Evolutionary conservation across 1,140 invertebrate genomes (phyloP).

Genomic region (Zaprionus inermis): DNA sequence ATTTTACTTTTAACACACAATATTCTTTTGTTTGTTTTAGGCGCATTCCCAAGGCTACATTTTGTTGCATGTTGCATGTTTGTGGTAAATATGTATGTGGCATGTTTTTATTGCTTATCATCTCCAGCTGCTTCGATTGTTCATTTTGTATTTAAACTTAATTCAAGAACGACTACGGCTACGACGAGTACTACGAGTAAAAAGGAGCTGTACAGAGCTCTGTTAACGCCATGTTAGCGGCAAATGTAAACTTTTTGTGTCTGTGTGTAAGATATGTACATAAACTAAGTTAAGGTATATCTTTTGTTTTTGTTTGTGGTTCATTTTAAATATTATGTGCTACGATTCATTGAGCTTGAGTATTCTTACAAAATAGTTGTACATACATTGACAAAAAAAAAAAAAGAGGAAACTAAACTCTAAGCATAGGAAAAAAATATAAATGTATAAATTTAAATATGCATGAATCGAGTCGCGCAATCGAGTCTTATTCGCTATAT

Average conservation of each 20-base stretch:
- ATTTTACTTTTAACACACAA: constrained; percentile 30
- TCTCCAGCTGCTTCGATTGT: background rate
- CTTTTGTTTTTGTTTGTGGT: constrained; percentile 9
- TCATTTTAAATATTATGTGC: constrained; percentile 18
- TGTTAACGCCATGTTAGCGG: constrained; percentile 7
- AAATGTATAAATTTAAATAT: background rate
- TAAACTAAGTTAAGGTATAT: constrained; percentile 21
- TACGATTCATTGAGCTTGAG: constrained; percentile 37
- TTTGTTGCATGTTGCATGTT: constrained; percentile 24
- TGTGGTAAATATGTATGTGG: constrained; percentile 16
- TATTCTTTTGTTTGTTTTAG: constrained; percentile 16
- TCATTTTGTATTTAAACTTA: background rate
- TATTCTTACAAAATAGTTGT: constrained; percentile 42
- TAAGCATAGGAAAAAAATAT: constrained; percentile 9
- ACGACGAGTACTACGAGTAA: background rate
- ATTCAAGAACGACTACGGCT: background rate
- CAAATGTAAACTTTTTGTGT: constrained; percentile 2
- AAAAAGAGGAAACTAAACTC: background rate
- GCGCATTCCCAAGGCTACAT: constrained; percentile 33
- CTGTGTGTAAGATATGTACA: constrained; percentile 35
- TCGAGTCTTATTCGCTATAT: background rate
- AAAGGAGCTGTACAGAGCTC: constrained; percentile 1
- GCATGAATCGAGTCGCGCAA: constrained; percentile 2
- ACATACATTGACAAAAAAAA: constrained; percentile 24
- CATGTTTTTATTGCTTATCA: constrained; percentile 13